Conservation (phyloP, 2,888 invertebrate species). For the Teinopalpus imperialis region DNA sequence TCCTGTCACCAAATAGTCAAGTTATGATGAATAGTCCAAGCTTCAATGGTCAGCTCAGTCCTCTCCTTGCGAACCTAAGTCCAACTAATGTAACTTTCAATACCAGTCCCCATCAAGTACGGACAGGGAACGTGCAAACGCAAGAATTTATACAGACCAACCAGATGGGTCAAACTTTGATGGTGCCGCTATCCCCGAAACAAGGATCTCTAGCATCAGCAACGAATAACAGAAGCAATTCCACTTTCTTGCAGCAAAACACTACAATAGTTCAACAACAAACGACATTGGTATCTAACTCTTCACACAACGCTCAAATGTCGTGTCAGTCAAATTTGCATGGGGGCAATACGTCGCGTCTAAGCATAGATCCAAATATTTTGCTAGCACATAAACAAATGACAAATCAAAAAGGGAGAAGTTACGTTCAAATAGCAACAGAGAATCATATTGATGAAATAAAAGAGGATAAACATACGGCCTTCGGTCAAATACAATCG, state of each 20-base stretch:
- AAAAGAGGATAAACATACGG: slow-evolving; percentile 37
- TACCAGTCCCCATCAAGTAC: slow-evolving; percentile 74
- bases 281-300: slow-evolving; percentile 88
- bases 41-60: slow-evolving; percentile 89
- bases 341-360: slow-evolving; percentile 58
- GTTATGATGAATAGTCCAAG: slow-evolving; percentile 88
- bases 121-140: slow-evolving; percentile 81
- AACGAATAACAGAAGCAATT: slow-evolving; percentile 82
- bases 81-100: slow-evolving; percentile 86
- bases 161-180: slow-evolving; percentile 85
- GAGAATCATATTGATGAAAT: slow-evolving; percentile 33
- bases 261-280: slow-evolving; percentile 93
- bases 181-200: slow-evolving; percentile 86
- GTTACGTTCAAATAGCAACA: slow-evolving; percentile 40
- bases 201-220: slow-evolving; percentile 79
- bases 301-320: slow-evolving; percentile 73
- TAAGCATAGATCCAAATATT: slow-evolving; percentile 83
- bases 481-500: slow-evolving; percentile 26
- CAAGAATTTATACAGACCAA: slow-evolving; percentile 88
- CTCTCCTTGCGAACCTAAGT: slow-evolving; percentile 88
- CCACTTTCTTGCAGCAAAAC: slow-evolving; percentile 92
- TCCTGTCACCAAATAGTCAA: slow-evolving; percentile 88
- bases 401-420: slow-evolving; percentile 43
- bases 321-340: slow-evolving; percentile 50
- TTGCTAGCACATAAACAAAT: slow-evolving; percentile 64